These are phyloP conservation scores for Nemoura dubitans DNA, from an alignment of 2,888 invertebrate genomes.

Conservation along the genomic window DNA sequence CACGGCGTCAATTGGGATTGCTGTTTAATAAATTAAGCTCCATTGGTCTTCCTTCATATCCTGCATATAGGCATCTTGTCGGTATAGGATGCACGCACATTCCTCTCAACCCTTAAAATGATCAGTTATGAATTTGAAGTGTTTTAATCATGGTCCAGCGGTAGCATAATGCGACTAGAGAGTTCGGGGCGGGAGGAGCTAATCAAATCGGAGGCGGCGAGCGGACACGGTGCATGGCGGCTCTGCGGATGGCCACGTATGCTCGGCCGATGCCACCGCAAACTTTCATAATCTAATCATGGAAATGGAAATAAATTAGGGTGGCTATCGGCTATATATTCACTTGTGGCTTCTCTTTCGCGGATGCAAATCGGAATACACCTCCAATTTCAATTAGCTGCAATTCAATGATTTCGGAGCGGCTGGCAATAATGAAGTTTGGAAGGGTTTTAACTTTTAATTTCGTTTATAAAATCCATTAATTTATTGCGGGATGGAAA, in stretches of 20 bases:
- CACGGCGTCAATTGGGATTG: not conserved
- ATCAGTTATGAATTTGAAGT: not conserved
- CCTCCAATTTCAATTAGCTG: slow-evolving; percentile 7
- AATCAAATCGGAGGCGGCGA: not conserved
- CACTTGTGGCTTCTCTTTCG: not conserved
- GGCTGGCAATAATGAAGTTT: not conserved
- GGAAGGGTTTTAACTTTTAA: not conserved
- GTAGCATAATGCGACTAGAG: not conserved
- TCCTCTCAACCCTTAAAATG: not conserved
- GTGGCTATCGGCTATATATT: slow-evolving; percentile 13
- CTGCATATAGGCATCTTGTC: no score
- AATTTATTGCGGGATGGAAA: not conserved
- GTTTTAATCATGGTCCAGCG: not conserved
- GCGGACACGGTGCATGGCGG: not conserved
- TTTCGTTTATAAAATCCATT: not conserved
- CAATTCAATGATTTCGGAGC: not conserved
- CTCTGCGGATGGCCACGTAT: not conserved
- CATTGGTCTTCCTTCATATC: no score
- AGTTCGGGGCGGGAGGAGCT: not conserved
- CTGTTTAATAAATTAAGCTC: not conserved
- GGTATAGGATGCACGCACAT: not conserved
- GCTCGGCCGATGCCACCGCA: slow-evolving; percentile 13
- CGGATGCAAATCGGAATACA: slow-evolving; percentile 8
- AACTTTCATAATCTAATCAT: slow-evolving; percentile 19
- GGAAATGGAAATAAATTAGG: slow-evolving; percentile 3